phyloP scores from a whole-genome alignment of 2,113 vertebrate genomes.

The Cryptotis parvus region DNA sequence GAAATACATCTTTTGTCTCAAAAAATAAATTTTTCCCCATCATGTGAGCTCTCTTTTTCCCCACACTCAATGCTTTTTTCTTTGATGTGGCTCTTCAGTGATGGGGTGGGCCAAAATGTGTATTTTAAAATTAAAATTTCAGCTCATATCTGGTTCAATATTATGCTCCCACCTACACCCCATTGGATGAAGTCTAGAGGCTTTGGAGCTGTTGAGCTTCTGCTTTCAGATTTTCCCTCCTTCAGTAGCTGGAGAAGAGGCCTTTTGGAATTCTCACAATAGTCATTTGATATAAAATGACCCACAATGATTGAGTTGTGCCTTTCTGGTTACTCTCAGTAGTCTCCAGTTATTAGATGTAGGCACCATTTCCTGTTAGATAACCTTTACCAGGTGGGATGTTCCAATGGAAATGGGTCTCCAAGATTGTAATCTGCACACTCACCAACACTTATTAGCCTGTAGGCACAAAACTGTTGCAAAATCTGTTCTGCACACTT shows the following conservation, averaged over 20 bases:
- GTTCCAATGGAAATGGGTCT: conserved; percentile 20
- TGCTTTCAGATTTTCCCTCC: background rate
- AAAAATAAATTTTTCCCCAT: background rate
- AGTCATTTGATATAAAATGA: background rate
- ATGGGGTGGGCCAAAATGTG: background rate
- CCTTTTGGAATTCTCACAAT: background rate
- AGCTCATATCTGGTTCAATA: background rate
- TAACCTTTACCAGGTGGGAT: background rate
- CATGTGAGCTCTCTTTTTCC: background rate
- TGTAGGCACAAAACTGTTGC: background rate
- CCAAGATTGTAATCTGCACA: background rate
- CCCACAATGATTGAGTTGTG: background rate
- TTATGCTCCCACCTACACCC: background rate
- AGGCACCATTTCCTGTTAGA: background rate
- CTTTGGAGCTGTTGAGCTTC: background rate
- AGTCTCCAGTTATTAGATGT: background rate
- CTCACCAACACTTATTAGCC: background rate
- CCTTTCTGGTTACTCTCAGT: background rate
- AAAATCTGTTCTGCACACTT: background rate
- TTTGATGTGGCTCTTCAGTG: background rate
- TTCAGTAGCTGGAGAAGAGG: background rate
- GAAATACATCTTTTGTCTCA: too few species aligned
- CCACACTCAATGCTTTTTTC: background rate
- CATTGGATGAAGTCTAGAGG: background rate
- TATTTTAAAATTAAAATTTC: conserved; percentile 40